These are phyloP conservation scores for Whitmania pigra DNA, from an alignment of 1,140 invertebrate species.

Conservation along the genomic window DNA sequence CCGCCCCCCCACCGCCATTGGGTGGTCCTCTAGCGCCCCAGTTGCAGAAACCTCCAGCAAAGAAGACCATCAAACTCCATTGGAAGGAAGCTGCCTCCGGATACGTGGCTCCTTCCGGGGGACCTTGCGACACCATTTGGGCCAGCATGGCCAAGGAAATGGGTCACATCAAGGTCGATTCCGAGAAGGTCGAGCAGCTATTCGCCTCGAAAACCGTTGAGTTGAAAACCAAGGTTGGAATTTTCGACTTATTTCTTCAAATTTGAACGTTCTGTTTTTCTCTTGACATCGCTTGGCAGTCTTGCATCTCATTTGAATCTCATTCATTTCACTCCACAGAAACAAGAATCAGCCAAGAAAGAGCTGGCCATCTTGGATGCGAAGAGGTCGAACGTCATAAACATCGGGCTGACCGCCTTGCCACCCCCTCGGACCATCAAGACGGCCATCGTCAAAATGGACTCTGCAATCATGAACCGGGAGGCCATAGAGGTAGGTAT, in stretches of 20 bases:
- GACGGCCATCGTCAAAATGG: slow-evolving; percentile 97
- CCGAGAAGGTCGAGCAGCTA: slow-evolving; percentile 82
- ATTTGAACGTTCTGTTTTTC: not conserved
- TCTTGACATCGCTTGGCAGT: not conserved
- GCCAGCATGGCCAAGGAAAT: slow-evolving; percentile 67
- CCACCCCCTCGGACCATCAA: slow-evolving; percentile 89
- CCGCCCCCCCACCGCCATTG: slow-evolving; percentile 38
- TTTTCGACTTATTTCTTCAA: not conserved
- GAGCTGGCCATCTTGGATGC: slow-evolving; percentile 90
- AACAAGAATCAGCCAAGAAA: slow-evolving; percentile 83
- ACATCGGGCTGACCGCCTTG: slow-evolving; percentile 98
- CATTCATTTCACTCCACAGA: slow-evolving; percentile 47
- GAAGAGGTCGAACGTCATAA: slow-evolving; percentile 96
- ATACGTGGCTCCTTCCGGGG: slow-evolving; percentile 51
- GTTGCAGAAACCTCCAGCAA: slow-evolving; percentile 39
- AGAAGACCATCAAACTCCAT: slow-evolving; percentile 98
- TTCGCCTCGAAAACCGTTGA: slow-evolving; percentile 95
- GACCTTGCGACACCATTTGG: slow-evolving; percentile 72
- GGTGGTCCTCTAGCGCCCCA: slow-evolving; percentile 39
- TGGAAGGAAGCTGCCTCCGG: slow-evolving; percentile 67
- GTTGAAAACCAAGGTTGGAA: slow-evolving; percentile 64
- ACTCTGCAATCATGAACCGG: slow-evolving; percentile 89
- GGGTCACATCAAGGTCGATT: slow-evolving; percentile 58
- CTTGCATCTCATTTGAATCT: not conserved
- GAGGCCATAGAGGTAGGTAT: slow-evolving; percentile 77